Conservation (phyloP, 2,888 invertebrate species). For the Petrolisthes manimaculis region DNA sequence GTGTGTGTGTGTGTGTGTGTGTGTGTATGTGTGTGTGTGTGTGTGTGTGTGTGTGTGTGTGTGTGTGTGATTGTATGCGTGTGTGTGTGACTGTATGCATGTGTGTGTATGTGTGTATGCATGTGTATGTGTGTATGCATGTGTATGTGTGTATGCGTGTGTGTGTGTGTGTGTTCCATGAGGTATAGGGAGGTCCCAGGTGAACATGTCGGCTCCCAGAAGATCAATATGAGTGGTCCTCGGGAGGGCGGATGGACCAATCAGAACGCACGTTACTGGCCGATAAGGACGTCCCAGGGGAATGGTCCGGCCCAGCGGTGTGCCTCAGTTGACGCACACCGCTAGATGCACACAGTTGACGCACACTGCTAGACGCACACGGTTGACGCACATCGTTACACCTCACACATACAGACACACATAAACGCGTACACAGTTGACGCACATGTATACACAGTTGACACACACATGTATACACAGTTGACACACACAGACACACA, state of each 20-base stretch:
- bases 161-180: conserved; percentile 39
- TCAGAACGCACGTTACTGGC: conserved; percentile 65
- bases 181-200: conserved; percentile 40
- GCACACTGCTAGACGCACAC: conserved; percentile 9
- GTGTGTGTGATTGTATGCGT: not conserved
- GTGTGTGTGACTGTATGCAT: not conserved
- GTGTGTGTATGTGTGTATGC: too few relatives aligned
- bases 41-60: too few relatives aligned
- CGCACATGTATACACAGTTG: too few relatives aligned
- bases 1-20: too few relatives aligned
- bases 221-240: conserved; percentile 66
- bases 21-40: not conserved
- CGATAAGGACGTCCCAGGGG: conserved; percentile 65
- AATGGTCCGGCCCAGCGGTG: conserved; percentile 49
- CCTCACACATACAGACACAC: too few relatives aligned
- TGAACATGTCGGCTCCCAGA: conserved; percentile 59
- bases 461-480: too few relatives aligned
- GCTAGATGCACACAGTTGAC: conserved; percentile 28
- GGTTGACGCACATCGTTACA: too few relatives aligned
- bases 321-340: conserved; percentile 59
- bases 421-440: too few relatives aligned
- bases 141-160: not conserved
- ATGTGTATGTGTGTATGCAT: not conserved
- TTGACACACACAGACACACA: too few relatives aligned
- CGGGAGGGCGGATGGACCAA: conserved; percentile 62